Conservation (phyloP, 1,140 invertebrate genomes). For the Venturia canescens region DNA sequence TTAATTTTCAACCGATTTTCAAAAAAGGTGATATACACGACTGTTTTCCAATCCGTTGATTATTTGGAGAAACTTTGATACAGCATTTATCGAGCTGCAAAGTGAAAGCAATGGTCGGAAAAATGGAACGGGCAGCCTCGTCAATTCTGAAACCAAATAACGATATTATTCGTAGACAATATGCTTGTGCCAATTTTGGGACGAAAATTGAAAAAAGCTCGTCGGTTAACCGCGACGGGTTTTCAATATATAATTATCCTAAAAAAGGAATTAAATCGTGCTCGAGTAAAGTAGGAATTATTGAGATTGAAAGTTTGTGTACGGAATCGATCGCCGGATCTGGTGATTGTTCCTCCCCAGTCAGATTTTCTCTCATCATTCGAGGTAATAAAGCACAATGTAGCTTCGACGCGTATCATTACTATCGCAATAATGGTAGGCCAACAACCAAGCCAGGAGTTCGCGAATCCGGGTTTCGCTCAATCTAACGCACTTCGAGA, state of each 20-base stretch:
- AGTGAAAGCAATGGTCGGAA: too few species aligned
- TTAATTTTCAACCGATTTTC: too few species aligned
- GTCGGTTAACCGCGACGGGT: too few species aligned
- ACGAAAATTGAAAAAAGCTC: too few species aligned
- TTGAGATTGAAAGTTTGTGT: background rate
- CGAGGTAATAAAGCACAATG: constrained; percentile 38
- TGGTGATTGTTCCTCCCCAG: constrained; percentile 4
- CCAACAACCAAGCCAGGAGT: background rate
- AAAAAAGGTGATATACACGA: too few species aligned
- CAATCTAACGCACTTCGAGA: background rate
- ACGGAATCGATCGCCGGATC: background rate
- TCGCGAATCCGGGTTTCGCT: background rate
- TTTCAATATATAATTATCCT: background rate
- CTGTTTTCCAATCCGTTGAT: too few species aligned
- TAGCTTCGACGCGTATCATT: constrained; percentile 36
- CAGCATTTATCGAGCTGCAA: too few species aligned
- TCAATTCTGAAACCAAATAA: too few species aligned
- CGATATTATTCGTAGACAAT: too few species aligned
- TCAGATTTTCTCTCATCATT: background rate
- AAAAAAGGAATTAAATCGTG: background rate
- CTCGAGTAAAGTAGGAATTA: background rate
- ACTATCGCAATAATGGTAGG: constrained; percentile 33
- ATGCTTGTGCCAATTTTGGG: too few species aligned
- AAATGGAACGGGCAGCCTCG: too few species aligned
- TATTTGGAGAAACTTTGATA: too few species aligned